A percentile compares a stretch with the other conserved stretches of the same genome.
Conservation (phyloP, 1,140 invertebrate species). For the Ceratosolen fusciceps region DNA sequence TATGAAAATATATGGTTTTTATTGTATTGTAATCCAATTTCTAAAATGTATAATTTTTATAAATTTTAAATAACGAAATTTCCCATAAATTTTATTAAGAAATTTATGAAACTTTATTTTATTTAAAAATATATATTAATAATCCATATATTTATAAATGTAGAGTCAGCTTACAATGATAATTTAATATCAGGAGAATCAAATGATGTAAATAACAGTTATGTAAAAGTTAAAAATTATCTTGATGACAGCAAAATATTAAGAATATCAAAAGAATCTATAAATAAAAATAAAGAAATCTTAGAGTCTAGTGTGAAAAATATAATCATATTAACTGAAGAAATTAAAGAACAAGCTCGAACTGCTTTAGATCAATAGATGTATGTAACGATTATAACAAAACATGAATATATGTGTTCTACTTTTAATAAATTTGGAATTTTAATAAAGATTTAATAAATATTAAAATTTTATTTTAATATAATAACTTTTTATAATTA, state of each 20-base stretch:
- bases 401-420: too few species aligned
- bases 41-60: neutral
- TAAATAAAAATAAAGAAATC: conserved; percentile 53
- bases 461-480: too few species aligned
- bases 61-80: neutral
- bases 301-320: conserved; percentile 56
- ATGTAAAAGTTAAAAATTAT: conserved; percentile 60
- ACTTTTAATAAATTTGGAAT: too few species aligned
- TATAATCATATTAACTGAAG: conserved; percentile 60
- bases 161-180: conserved; percentile 51
- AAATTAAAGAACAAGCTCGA: conserved; percentile 64
- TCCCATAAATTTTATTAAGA: neutral
- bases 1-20: too few species aligned
- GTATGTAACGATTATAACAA: too few species aligned
- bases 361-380: conserved; percentile 57
- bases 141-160: conserved; percentile 8
- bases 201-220: conserved; percentile 57
- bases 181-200: conserved; percentile 48
- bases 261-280: conserved; percentile 53
- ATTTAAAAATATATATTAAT: neutral
- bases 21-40: too few species aligned
- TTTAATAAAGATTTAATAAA: too few species aligned
- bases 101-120: neutral
- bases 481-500: too few species aligned
- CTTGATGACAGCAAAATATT: conserved; percentile 60